These are phyloP conservation scores for Chaetophractus vellerosus DNA, from an alignment of 2,797 vertebrate species.

Conservation along the genomic window DNA sequence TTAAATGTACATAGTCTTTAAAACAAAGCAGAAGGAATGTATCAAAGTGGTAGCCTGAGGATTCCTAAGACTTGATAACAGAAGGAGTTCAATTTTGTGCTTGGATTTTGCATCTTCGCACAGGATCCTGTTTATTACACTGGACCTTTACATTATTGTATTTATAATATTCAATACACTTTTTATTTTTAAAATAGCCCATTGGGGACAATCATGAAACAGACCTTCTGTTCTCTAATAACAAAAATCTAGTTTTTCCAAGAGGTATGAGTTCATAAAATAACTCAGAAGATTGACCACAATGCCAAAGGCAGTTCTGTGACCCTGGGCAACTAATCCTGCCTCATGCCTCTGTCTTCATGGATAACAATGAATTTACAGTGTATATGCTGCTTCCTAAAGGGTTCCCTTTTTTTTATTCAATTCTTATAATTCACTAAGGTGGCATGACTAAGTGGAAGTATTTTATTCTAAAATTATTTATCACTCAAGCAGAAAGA, in stretches of 20 bases:
- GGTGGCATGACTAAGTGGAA: background rate
- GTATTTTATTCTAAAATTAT: conserved; percentile 4
- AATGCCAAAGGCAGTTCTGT: background rate
- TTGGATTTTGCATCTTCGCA: conserved; percentile 56
- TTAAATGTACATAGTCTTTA: conserved; percentile 53
- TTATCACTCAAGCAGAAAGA: background rate
- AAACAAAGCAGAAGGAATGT: conserved; percentile 52
- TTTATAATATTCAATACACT: conserved; percentile 52
- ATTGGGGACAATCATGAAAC: conserved; percentile 14
- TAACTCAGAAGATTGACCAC: background rate
- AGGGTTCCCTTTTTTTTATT: background rate
- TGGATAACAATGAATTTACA: background rate
- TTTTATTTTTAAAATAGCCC: background rate
- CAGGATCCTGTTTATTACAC: conserved; percentile 3
- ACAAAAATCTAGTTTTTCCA: conserved; percentile 15
- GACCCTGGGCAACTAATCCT: background rate
- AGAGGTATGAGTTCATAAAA: background rate
- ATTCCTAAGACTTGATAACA: background rate
- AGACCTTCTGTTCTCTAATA: conserved; percentile 61
- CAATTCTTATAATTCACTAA: background rate
- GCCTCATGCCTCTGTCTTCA: background rate
- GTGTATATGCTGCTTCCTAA: background rate
- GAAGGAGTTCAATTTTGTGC: conserved; percentile 46
- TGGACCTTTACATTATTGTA: conserved; percentile 17
- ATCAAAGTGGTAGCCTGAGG: conserved; percentile 19